Evolutionary conservation across 2,888 invertebrate species (phyloP).

Genomic region (Pollenia labialis): DNA sequence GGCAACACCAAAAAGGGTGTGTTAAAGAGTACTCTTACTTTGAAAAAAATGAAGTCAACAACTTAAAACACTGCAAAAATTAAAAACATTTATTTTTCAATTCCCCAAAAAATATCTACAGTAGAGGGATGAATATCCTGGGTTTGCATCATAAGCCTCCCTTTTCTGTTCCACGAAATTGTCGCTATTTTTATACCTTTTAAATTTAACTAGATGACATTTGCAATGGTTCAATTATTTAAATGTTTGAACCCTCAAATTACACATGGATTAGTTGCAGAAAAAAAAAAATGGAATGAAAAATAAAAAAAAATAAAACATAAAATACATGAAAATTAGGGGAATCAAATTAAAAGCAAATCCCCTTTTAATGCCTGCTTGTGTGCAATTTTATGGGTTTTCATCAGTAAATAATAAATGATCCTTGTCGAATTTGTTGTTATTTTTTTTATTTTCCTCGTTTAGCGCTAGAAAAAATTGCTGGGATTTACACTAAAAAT

Average conservation of each 20-base stretch:
- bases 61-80: neutral
- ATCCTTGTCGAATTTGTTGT: slow-evolving; percentile 60
- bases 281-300: slow-evolving; percentile 9
- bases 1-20: slow-evolving; percentile 9
- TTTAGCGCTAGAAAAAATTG: neutral
- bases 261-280: slow-evolving; percentile 55
- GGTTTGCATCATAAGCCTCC: neutral
- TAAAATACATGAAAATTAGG: slow-evolving; percentile 11
- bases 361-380: slow-evolving; percentile 23
- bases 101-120: neutral
- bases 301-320: slow-evolving; percentile 2
- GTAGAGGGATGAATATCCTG: slow-evolving; percentile 14
- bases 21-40: slow-evolving; percentile 18
- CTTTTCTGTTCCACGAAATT: slow-evolving; percentile 24
- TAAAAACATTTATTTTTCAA: neutral
- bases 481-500: neutral
- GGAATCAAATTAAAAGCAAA: slow-evolving; percentile 42
- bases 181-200: slow-evolving; percentile 45
- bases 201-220: slow-evolving; percentile 46
- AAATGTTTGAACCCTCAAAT: slow-evolving; percentile 67
- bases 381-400: slow-evolving; percentile 49
- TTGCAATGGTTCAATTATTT: slow-evolving; percentile 68
- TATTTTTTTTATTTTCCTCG: neutral
- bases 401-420: slow-evolving; percentile 58
- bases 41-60: neutral